These are phyloP conservation scores for Ciconia maguari DNA, from an alignment of 2,113 vertebrate species.

Conservation along the genomic window DNA sequence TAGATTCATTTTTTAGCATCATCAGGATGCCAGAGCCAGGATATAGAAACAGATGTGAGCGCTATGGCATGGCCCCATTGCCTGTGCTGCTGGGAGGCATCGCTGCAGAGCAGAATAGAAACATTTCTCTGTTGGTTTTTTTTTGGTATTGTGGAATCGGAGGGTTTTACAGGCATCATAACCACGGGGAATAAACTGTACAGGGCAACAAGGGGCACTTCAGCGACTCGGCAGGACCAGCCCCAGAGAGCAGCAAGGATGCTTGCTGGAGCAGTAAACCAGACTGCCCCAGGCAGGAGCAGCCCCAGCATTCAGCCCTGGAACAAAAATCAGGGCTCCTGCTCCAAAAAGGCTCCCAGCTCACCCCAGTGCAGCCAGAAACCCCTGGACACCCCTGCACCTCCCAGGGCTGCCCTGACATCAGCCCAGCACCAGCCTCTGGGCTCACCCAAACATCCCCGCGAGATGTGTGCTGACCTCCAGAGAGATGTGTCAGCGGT, in stretches of 20 bases:
- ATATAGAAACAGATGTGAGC: background rate
- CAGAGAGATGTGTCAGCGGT: background rate
- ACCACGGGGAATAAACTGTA: background rate
- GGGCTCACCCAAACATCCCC: background rate
- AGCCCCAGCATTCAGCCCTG: background rate
- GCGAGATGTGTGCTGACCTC: background rate
- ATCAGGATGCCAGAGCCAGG: background rate
- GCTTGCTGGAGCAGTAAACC: background rate
- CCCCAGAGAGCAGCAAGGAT: background rate
- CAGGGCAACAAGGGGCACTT: background rate
- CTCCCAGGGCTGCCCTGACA: background rate
- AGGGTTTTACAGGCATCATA: background rate
- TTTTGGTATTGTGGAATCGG: background rate
- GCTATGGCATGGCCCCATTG: accelerated
- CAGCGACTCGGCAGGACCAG: background rate
- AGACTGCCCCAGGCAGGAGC: accelerated
- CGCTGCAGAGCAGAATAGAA: background rate
- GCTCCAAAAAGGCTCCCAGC: background rate
- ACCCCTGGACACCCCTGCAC: background rate
- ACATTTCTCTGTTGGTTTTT: background rate
- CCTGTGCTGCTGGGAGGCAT: background rate
- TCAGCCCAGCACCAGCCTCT: background rate
- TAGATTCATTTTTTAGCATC: background rate
- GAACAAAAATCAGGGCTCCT: background rate
- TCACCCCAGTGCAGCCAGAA: background rate